Percentiles rank a stretch among this genome's conserved stretches.
Evolutionary conservation across 2,113 vertebrate genomes (phyloP).

Genomic region (Burhinus oedicnemus): DNA sequence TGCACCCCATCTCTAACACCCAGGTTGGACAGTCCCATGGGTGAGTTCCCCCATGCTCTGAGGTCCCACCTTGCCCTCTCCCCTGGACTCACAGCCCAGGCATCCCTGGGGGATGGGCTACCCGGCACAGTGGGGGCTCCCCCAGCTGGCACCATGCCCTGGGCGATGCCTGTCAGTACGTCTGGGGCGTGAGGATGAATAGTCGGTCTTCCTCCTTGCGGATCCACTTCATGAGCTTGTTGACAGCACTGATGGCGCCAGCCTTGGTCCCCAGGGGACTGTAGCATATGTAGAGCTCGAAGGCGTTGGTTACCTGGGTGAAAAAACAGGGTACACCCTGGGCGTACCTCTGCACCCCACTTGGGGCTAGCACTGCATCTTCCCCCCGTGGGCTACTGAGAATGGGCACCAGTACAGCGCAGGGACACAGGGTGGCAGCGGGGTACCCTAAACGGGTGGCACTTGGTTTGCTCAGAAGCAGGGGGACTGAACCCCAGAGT

Average conservation of each 20-base stretch:
- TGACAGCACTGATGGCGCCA: slow-evolving; percentile 83
- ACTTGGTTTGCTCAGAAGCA: background rate
- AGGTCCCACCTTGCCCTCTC: background rate
- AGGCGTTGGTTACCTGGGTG: slow-evolving; percentile 91
- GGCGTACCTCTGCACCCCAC: background rate
- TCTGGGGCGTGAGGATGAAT: slow-evolving; percentile 93
- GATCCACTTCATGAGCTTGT: slow-evolving; percentile 98
- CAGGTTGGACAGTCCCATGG: background rate
- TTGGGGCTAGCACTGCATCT: background rate
- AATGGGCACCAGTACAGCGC: background rate
- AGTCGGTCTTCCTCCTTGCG: slow-evolving; percentile 96
- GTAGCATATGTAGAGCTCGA: slow-evolving; percentile 96
- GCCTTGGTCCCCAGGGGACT: slow-evolving; percentile 95
- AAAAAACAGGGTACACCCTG: background rate
- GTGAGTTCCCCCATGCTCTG: background rate
- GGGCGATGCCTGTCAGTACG: slow-evolving; percentile 81
- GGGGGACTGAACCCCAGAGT: background rate
- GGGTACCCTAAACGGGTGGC: background rate
- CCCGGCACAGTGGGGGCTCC: background rate
- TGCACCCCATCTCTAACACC: background rate
- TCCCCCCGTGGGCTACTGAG: background rate
- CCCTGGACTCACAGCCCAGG: background rate
- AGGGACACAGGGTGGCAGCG: background rate
- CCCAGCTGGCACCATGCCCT: background rate
- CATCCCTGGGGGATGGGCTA: background rate